These are phyloP conservation scores for Microcebus lehilahytsara DNA, from an alignment of 2,113 vertebrate species.

Conservation along the genomic window DNA sequence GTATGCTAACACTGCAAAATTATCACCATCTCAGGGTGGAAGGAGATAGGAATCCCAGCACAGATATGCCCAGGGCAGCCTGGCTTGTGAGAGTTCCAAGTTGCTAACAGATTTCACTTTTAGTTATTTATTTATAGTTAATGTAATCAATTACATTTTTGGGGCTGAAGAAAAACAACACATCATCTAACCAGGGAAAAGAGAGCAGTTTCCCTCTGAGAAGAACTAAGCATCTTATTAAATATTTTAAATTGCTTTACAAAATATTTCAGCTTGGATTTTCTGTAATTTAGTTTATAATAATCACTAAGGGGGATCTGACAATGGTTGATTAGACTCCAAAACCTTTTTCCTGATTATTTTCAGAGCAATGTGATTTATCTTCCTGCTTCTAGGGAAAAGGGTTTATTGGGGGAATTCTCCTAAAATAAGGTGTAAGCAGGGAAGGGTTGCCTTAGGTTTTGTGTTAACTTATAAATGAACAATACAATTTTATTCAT, in stretches of 20 bases:
- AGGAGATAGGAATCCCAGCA: not conserved
- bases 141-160: not conserved
- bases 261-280: constrained; percentile 20
- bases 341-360: constrained; percentile 11
- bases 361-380: not conserved
- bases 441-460: not conserved
- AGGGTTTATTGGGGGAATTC: not conserved
- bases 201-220: not conserved
- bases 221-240: not conserved
- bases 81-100: not conserved
- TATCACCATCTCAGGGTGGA: not conserved
- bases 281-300: constrained; percentile 28
- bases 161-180: not conserved
- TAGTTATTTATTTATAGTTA: constrained; percentile 34
- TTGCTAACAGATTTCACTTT: not conserved
- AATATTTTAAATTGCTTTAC: constrained; percentile 50
- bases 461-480: not conserved
- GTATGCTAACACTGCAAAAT: not conserved
- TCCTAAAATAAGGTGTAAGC: not conserved
- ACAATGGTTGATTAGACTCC: not conserved
- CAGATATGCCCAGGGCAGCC: not conserved
- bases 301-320: not conserved
- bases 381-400: not conserved
- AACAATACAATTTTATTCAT: not conserved
- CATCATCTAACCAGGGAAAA: not conserved